Conservation (phyloP, 30 jellyfish, hydroid and myxozoan genomes). For the Aurelia aurita region DNA sequence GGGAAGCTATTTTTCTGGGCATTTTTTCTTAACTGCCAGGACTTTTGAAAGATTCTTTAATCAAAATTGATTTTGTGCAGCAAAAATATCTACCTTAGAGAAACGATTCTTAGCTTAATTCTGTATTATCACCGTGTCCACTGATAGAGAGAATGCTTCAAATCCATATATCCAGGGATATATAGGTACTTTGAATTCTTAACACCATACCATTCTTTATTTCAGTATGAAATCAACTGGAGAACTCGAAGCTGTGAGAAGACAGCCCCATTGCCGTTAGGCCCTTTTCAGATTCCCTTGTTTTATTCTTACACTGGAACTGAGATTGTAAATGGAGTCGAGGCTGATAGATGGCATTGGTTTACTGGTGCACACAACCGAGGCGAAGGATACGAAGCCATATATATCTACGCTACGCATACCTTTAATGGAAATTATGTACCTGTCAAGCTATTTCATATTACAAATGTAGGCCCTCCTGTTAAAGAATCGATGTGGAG, state of each 20-base stretch:
- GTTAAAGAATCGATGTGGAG: constrained; percentile 57
- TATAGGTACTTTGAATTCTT: too few relatives aligned
- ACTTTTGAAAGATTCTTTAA: too few relatives aligned
- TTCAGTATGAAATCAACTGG: constrained; percentile 68
- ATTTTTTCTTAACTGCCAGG: too few relatives aligned
- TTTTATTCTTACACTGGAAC: constrained; percentile 49
- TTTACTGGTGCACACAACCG: constrained; percentile 49
- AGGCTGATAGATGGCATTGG: constrained; percentile 83
- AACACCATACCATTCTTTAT: background rate
- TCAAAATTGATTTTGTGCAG: too few relatives aligned
- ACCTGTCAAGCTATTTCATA: constrained; percentile 56
- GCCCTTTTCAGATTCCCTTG: constrained; percentile 64
- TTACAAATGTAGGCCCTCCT: constrained; percentile 48
- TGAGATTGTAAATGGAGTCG: constrained; percentile 63
- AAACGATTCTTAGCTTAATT: too few relatives aligned
- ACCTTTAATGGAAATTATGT: constrained; percentile 54
- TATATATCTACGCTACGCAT: constrained; percentile 66
- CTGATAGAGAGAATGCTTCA: too few relatives aligned
- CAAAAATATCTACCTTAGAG: too few relatives aligned
- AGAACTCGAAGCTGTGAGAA: constrained; percentile 42
- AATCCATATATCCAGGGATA: too few relatives aligned
- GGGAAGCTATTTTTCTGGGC: too few relatives aligned
- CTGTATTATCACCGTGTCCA: too few relatives aligned
- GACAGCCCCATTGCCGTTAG: constrained; percentile 43
- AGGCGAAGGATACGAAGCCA: constrained; percentile 65